Percentiles rank a stretch among this genome's conserved stretches.
Conservation (phyloP, 2,797 vertebrate genomes). For the Mormyrus hasselquistii region DNA sequence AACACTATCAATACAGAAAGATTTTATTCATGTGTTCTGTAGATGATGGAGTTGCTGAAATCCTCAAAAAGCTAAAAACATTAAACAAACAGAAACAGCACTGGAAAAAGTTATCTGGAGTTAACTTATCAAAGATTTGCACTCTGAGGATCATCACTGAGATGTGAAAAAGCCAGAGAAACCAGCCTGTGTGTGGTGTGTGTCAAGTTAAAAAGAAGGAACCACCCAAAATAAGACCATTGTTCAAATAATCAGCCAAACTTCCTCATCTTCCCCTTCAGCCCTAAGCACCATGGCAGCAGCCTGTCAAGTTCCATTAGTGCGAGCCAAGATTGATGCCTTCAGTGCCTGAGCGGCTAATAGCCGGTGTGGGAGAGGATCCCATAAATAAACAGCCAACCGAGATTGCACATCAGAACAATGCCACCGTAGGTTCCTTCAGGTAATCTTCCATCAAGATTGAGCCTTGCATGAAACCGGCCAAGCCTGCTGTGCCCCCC, state of each 20-base stretch:
- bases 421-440: constrained; percentile 15
- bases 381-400: constrained; percentile 36
- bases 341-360: constrained; percentile 11
- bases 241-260: constrained; percentile 46
- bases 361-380: neutral
- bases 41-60: neutral
- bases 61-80: neutral
- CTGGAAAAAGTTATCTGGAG: neutral
- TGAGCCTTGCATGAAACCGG: constrained; percentile 17
- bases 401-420: constrained; percentile 24
- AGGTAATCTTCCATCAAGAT: constrained; percentile 28
- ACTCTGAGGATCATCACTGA: neutral
- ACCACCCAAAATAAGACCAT: constrained; percentile 45
- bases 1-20: neutral
- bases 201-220: constrained; percentile 32
- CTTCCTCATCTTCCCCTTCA: constrained; percentile 37
- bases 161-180: constrained; percentile 13
- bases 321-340: constrained; percentile 28
- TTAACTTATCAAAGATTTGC: neutral
- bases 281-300: constrained; percentile 38
- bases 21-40: neutral
- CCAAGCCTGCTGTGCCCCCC: constrained; percentile 11
- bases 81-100: neutral
- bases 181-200: constrained; percentile 3
- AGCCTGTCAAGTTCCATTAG: constrained; percentile 32